A percentile compares a stretch with the other conserved stretches of the same genome.
phyloP scores from a whole-genome alignment of 2,113 vertebrate species.

The Okapia johnstoni region DNA sequence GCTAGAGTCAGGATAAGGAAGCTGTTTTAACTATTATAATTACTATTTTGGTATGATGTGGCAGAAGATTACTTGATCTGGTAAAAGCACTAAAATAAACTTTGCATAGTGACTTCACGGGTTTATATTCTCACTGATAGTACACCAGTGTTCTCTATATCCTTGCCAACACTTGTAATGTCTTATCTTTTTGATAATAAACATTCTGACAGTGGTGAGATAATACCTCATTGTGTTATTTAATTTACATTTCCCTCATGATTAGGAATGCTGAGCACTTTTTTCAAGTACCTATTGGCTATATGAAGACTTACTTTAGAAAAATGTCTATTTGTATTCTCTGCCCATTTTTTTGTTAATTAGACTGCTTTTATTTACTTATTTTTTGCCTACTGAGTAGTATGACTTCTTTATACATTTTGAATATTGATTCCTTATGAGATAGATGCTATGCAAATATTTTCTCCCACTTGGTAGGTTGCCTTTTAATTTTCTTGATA shows the following conservation, averaged over 20 bases:
- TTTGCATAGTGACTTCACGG: not conserved
- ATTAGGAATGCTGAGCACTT: not conserved
- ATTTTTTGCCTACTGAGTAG: not conserved
- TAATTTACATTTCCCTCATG: not conserved
- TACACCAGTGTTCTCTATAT: not conserved
- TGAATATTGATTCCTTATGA: not conserved
- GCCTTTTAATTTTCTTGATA: not conserved
- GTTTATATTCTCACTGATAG: not conserved
- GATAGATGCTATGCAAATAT: not conserved
- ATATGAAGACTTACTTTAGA: not conserved
- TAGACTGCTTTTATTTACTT: not conserved
- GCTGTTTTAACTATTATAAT: not conserved
- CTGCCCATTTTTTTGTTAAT: not conserved
- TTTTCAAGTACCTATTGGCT: not conserved
- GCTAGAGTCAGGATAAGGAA: not conserved
- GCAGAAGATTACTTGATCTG: not conserved
- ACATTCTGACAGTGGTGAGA: not conserved
- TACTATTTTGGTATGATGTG: not conserved
- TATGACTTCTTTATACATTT: not conserved
- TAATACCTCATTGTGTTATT: not conserved
- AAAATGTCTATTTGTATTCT: not conserved
- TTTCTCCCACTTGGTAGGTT: not conserved
- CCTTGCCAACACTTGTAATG: not conserved
- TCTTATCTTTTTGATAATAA: not conserved
- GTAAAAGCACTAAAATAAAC: not conserved